Conservation (phyloP, 2,113 vertebrate species). For the Siniperca chuatsi region DNA sequence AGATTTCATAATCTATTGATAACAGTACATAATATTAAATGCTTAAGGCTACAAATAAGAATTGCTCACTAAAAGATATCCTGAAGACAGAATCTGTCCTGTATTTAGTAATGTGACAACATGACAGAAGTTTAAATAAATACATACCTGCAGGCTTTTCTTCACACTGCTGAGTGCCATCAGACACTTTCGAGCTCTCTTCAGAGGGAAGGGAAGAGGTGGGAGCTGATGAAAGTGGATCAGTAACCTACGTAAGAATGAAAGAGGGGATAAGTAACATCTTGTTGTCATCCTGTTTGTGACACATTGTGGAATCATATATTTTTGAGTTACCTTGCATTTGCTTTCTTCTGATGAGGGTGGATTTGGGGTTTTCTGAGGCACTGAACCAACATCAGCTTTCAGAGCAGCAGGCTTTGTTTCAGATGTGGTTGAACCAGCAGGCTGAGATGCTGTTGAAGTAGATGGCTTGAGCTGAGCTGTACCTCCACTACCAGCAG, state of each 20-base stretch:
- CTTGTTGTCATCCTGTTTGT: neutral
- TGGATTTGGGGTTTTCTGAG: constrained; percentile 28
- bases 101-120: neutral
- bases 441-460: constrained; percentile 9
- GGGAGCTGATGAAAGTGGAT: constrained; percentile 31
- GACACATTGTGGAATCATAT: neutral
- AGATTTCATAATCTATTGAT: neutral
- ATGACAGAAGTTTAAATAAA: neutral
- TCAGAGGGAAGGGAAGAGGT: constrained; percentile 32
- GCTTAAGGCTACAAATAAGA: neutral
- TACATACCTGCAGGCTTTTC: constrained; percentile 66
- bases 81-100: neutral
- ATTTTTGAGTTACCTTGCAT: constrained; percentile 70
- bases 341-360: constrained; percentile 23
- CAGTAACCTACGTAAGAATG: constrained; percentile 43
- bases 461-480: constrained; percentile 30
- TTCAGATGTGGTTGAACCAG: constrained; percentile 25
- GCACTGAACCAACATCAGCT: constrained; percentile 5
- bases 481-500: neutral
- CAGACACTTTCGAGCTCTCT: constrained; percentile 28
- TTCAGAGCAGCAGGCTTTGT: constrained; percentile 31
- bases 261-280: neutral
- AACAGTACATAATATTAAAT: neutral
- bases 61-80: neutral
- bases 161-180: constrained; percentile 43